Evolutionary conservation across 2,113 vertebrate species (phyloP).

Genomic region (Rhinolophus sinicus): DNA sequence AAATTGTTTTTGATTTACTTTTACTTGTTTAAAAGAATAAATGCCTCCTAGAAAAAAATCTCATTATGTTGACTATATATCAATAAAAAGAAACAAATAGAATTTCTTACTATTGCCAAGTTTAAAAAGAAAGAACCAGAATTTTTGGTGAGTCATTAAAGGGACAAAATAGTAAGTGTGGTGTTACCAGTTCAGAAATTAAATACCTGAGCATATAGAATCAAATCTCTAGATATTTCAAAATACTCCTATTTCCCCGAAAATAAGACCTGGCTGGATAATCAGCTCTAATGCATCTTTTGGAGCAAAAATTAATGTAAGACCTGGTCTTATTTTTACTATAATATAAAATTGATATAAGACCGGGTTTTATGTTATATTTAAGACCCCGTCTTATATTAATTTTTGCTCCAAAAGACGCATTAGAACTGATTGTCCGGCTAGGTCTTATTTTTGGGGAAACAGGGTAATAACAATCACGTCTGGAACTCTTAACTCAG

Average conservation of each 20-base stretch:
- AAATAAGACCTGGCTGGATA: too few species aligned
- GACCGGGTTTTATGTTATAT: too few species aligned
- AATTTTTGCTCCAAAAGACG: too few species aligned
- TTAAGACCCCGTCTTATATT: too few species aligned
- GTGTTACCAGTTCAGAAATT: constrained; percentile 4
- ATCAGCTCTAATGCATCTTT: too few species aligned
- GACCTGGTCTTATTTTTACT: too few species aligned
- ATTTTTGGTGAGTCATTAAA: constrained; percentile 14
- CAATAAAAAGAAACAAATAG: constrained; percentile 45
- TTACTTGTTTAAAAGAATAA: constrained; percentile 58
- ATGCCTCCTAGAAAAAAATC: neutral
- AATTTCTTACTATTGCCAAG: constrained; percentile 26
- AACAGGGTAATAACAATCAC: neutral
- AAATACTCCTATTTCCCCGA: neutral
- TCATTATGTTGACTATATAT: constrained; percentile 13
- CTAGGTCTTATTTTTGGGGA: too few species aligned
- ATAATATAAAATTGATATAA: too few species aligned
- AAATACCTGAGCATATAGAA: neutral
- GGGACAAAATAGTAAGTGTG: neutral
- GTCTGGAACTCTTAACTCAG: neutral
- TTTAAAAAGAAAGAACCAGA: constrained; percentile 42
- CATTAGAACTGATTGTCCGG: too few species aligned
- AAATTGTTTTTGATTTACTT: constrained; percentile 49
- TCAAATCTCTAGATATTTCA: constrained; percentile 13
- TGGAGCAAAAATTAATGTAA: too few species aligned